A percentile compares a stretch with the other conserved stretches of the same genome.
phyloP scores from a whole-genome alignment of 2,113 vertebrate genomes.

The Thalassarche chlororhynchos region DNA sequence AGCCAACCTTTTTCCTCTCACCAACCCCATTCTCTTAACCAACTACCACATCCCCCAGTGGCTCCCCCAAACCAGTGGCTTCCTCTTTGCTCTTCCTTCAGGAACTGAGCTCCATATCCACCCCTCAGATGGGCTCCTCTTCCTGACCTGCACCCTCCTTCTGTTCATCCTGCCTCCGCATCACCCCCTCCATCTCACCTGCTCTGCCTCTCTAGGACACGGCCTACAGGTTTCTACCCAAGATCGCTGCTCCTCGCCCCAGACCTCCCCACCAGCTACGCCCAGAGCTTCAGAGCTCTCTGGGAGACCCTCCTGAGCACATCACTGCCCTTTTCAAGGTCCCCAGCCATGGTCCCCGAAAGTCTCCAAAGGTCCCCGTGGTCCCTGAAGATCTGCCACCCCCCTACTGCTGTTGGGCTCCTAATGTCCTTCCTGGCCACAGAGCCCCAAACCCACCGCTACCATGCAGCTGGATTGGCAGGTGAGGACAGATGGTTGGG shows the following conservation, averaged over 20 bases:
- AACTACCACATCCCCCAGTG: not conserved
- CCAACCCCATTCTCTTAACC: not conserved
- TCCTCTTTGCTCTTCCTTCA: not conserved
- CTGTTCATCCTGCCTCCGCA: not conserved
- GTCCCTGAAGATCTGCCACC: not conserved
- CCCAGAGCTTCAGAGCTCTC: not conserved
- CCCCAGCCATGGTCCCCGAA: not conserved
- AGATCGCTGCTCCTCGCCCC: not conserved
- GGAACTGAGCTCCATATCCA: not conserved
- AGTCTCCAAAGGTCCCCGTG: not conserved
- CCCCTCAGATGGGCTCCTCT: not conserved
- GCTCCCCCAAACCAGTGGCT: not conserved
- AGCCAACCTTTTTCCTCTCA: not conserved
- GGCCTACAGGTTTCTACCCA: not conserved
- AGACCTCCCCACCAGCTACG: rapidly evolving
- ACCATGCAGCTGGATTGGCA: not conserved
- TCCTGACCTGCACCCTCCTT: not conserved
- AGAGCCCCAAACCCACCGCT: not conserved
- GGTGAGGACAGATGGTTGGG: not conserved
- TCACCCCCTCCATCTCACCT: not conserved
- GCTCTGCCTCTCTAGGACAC: not conserved
- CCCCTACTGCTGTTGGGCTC: not conserved
- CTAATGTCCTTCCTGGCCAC: too few species aligned
- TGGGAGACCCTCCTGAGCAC: not conserved
- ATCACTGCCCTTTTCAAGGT: not conserved